phyloP scores from a whole-genome alignment of 2,797 vertebrate species.

The Scyliorhinus canicula region DNA sequence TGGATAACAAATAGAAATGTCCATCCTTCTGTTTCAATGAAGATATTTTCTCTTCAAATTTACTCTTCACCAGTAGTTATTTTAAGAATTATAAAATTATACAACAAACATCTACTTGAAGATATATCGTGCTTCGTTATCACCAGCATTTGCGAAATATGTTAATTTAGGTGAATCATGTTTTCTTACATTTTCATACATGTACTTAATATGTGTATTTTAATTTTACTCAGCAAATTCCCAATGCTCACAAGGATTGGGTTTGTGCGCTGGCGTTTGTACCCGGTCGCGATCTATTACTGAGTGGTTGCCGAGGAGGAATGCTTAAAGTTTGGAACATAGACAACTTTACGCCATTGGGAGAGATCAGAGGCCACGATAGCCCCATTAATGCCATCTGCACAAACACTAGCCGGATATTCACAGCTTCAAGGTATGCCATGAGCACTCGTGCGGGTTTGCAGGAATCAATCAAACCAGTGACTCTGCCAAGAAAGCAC shows the following conservation, averaged over 20 bases:
- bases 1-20: neutral
- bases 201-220: neutral
- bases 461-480: neutral
- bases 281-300: slow-evolving; percentile 82
- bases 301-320: slow-evolving; percentile 86
- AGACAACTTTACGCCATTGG: slow-evolving; percentile 85
- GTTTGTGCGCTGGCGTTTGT: slow-evolving; percentile 88
- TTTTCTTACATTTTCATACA: neutral
- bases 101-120: neutral
- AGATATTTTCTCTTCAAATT: neutral
- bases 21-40: neutral
- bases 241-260: slow-evolving; percentile 96
- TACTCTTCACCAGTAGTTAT: neutral
- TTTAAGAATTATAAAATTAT: neutral
- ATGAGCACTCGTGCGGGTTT: neutral
- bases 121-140: neutral
- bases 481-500: slow-evolving; percentile 1
- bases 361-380: slow-evolving; percentile 90
- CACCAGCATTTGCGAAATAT: neutral
- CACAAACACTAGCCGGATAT: slow-evolving; percentile 87
- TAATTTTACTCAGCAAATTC: slow-evolving; percentile 77
- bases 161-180: neutral
- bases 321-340: slow-evolving; percentile 94
- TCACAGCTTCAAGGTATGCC: slow-evolving; percentile 90
- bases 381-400: slow-evolving; percentile 96